Conservation (phyloP, 2,113 vertebrate species). For the Prinia subflava region DNA sequence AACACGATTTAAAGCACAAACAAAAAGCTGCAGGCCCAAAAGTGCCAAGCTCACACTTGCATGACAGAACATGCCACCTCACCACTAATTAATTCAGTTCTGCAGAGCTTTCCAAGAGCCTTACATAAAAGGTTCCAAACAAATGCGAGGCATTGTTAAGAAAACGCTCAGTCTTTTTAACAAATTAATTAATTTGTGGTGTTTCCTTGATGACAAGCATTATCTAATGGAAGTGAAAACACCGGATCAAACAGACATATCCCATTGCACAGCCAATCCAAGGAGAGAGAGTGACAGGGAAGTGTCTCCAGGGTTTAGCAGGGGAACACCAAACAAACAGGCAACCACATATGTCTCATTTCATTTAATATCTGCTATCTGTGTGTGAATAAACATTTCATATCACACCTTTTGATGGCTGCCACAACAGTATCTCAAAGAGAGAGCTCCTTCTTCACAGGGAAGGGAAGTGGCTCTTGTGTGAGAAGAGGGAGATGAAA, state of each 20-base stretch:
- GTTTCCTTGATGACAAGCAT: constrained; percentile 49
- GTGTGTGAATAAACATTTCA: constrained; percentile 54
- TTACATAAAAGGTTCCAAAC: neutral
- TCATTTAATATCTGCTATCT: neutral
- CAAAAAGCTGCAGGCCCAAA: neutral
- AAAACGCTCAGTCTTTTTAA: neutral
- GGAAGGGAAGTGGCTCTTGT: neutral
- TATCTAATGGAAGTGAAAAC: constrained; percentile 18
- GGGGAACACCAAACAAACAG: constrained; percentile 27
- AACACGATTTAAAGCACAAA: neutral
- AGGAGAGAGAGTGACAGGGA: neutral
- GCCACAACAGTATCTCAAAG: constrained; percentile 50
- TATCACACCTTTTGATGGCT: constrained; percentile 59
- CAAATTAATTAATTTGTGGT: constrained; percentile 47
- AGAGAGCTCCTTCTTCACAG: neutral
- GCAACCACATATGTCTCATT: constrained; percentile 34
- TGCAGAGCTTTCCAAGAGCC: neutral
- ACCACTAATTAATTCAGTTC: neutral
- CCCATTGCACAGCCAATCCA: neutral
- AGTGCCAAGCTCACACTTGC: neutral
- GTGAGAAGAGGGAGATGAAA: neutral
- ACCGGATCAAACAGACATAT: neutral
- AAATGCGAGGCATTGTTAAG: constrained; percentile 8
- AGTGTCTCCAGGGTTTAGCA: neutral
- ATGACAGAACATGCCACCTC: neutral